Evolutionary conservation across 2,888 invertebrate species (phyloP), one percentile per base, ranked within the genome.

Genomic region (Zygaena filipendulae): DNA sequence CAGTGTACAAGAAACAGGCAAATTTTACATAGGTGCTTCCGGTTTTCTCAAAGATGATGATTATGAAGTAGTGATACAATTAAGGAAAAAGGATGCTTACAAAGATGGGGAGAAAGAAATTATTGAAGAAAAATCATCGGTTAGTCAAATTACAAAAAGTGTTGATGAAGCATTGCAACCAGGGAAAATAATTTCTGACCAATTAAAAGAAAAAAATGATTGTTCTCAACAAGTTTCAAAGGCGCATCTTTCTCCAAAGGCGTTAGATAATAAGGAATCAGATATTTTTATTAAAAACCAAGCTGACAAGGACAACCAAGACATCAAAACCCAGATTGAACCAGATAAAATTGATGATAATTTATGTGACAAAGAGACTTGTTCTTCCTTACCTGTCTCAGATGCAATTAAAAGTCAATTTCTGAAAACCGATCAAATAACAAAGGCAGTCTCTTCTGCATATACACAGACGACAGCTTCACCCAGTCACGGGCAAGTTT

Each of bases 11-110:
- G 70, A 66, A 27, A 42, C 64, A 4, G 68, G 64, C 2, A 70
- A 75, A 39, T 68, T 79, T 38, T 74, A 64, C 29, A 60, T 79
- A 9, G 75, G 72, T 9, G 59, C 74, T 11, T 59, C 67, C 4
- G 70, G 66, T 3, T 55, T 68, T 10, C 47, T 77, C 4, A 67
- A 64, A 45, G 55, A 72, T 36, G 59, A 72, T 27, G 64, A 58
- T 10, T 79, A 75, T 37, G 79, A 79, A 62, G 70, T 79, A 7
- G 48, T 77, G 5, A 72, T 79, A 44, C 75, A 77, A 35, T 48
- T 79, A 4, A 59, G 64, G 27, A 79, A 75, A 34, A 77, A 71
- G 43, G 66, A 59, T 12, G 35, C 22, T 4, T 36, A 39, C 27
- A 43, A 32, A 22, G 23, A 33, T 29, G 20, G 20, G 26, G 35